phyloP scores from a whole-genome alignment of 2,888 invertebrate genomes.

The Oligia latruncula region DNA sequence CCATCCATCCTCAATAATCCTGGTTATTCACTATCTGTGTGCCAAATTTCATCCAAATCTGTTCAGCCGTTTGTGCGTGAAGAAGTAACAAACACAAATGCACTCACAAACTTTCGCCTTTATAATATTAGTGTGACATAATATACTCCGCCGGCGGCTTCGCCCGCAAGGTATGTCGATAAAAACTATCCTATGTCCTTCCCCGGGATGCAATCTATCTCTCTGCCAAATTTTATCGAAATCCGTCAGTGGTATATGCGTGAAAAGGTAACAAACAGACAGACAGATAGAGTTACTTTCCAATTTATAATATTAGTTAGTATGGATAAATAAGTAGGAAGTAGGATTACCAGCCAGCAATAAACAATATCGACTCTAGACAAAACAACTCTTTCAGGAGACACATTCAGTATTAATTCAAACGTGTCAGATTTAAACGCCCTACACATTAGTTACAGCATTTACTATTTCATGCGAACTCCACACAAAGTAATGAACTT shows the following conservation, averaged over 20 bases:
- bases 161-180: too few species aligned
- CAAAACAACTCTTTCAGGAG: not conserved
- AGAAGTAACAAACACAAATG: too few species aligned
- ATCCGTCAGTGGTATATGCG: too few species aligned
- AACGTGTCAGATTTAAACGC: not conserved
- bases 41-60: too few species aligned
- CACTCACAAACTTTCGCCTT: not conserved
- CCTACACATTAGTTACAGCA: not conserved
- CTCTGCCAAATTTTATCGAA: too few species aligned
- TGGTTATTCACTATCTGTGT: too few species aligned
- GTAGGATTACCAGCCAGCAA: not conserved
- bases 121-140: not conserved
- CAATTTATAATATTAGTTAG: too few species aligned
- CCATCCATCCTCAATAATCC: not conserved
- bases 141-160: not conserved
- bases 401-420: not conserved
- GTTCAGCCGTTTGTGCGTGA: too few species aligned
- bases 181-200: too few species aligned
- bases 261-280: too few species aligned
- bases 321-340: not conserved
- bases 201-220: too few species aligned
- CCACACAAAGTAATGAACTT: not conserved
- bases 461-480: slow-evolving; percentile 7
- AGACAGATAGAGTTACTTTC: too few species aligned
- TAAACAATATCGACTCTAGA: not conserved